A percentile compares a stretch with the other conserved stretches of the same genome.
Evolutionary conservation across 2,113 vertebrate species (phyloP).

Genomic region (Mormyrus lacerda): DNA sequence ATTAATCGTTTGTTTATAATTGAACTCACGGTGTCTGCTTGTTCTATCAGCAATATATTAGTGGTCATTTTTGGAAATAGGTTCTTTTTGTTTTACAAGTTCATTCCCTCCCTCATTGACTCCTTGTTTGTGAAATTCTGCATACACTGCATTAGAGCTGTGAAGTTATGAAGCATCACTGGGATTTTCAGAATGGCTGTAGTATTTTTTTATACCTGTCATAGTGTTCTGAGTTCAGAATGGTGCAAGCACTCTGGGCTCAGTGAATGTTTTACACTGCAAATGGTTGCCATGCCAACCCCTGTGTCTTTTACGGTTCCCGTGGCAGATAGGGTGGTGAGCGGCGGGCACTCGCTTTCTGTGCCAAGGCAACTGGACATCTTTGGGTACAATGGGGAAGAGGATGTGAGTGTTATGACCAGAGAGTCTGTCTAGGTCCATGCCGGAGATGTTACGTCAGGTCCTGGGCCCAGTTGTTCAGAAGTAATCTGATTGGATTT

Average conservation of each 20-base stretch:
- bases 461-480: not conserved
- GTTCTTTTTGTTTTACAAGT: not conserved
- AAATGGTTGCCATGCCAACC: conserved; percentile 11
- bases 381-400: not conserved
- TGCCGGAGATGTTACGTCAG: not conserved
- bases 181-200: not conserved
- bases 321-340: not conserved
- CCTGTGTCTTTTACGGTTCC: not conserved
- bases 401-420: not conserved
- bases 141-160: not conserved
- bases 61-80: not conserved
- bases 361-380: not conserved
- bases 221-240: not conserved
- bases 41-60: not conserved
- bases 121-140: not conserved
- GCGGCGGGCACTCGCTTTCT: not conserved
- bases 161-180: not conserved
- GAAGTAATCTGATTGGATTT: not conserved
- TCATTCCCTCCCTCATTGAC: not conserved
- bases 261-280: not conserved
- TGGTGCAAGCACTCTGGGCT: not conserved
- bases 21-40: not conserved
- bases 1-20: not conserved
- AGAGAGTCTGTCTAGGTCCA: not conserved
- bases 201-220: not conserved